phyloP scores from a whole-genome alignment of 1,140 invertebrate genomes.

The Papilio machaon region DNA sequence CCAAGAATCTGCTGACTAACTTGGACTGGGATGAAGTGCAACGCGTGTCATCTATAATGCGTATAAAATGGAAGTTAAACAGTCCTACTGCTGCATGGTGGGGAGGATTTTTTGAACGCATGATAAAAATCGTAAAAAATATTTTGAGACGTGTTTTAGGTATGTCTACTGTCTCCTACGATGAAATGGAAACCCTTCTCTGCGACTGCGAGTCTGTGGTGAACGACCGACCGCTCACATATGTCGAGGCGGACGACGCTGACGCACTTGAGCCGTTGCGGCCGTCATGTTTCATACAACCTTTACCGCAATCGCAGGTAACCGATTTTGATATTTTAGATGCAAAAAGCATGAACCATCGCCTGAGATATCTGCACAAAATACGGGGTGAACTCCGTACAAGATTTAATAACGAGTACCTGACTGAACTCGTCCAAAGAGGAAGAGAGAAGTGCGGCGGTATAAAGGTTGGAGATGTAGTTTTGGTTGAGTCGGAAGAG shows the following conservation, averaged over 20 bases:
- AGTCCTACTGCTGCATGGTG: conserved; percentile 37
- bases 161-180: conserved; percentile 14
- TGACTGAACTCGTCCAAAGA: not conserved
- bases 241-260: not conserved
- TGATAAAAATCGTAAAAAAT: conserved; percentile 37
- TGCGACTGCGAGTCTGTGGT: not conserved
- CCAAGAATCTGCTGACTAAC: not conserved
- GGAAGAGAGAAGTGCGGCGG: not conserved
- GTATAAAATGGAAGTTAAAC: conserved; percentile 38
- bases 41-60: not conserved
- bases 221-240: not conserved
- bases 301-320: not conserved
- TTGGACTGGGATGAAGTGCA: not conserved
- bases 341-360: not conserved
- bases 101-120: conserved; percentile 36
- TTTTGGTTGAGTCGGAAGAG: not conserved
- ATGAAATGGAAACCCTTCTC: not conserved
- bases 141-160: conserved; percentile 13
- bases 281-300: not conserved
- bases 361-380: not conserved
- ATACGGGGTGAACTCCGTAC: not conserved
- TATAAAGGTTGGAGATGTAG: not conserved
- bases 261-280: not conserved
- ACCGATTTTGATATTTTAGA: not conserved
- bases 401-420: not conserved